Evolutionary conservation across 2,888 invertebrate genomes (phyloP), one percentile per base, ranked within the genome.

Genomic region (Blastobasis adustella): DNA sequence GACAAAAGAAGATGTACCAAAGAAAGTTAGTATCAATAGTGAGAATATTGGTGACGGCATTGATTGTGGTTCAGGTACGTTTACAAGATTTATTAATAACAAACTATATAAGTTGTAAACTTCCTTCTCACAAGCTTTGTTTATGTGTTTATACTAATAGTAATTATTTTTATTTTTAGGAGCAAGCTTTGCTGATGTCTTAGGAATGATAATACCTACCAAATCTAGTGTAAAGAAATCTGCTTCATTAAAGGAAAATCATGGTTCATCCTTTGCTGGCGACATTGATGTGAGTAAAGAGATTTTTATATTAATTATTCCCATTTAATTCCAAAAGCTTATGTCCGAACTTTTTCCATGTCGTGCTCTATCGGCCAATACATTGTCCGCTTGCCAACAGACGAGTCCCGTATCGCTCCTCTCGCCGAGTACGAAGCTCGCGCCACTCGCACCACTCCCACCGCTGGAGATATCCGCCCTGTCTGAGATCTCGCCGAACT

Each of bases 111-210:
- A n/a, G n/a, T n/a, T n/a, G n/a, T n/a, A n/a, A n/a, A n/a, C n/a
- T n/a, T n/a, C n/a, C n/a, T n/a, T n/a, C n/a, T n/a, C n/a, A n/a
- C n/a, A n/a, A n/a, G n/a, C n/a, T n/a, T n/a, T n/a, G n/a, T n/a
- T n/a, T n/a, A n/a, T n/a, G n/a, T n/a, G n/a, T n/a, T n/a, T n/a
- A n/a, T n/a, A n/a, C n/a, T n/a, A n/a, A n/a, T n/a, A n/a, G n/a
- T n/a, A n/a, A n/a, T n/a, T n/a, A n/a, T n/a, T n/a, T n/a, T n/a
- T n/a, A n/a, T n/a, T 42, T 82, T 75, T 76, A 85, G 95, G 95
- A 45, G 92, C 94, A n/a, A 95, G 94, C 83, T 96, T 96, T 81
- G 95, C 93, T 5, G 95, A 95, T 79, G 95, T 94, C 0, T 86
- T 96, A 3, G 95, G 95, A 1, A 94, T 95, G 93, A 89, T 93